Conservation (phyloP, 1,140 invertebrate genomes). For the Eciton burchellii region DNA sequence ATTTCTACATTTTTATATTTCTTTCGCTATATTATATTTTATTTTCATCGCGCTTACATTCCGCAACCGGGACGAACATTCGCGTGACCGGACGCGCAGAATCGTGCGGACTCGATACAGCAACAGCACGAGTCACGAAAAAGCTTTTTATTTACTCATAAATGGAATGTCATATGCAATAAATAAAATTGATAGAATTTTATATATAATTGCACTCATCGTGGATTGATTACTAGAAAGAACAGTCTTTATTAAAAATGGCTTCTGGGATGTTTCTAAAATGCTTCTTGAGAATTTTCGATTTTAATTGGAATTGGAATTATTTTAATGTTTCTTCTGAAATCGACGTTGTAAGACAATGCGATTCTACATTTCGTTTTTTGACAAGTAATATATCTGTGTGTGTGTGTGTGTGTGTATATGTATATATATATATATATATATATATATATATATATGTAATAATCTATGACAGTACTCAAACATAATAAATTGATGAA, state of each 20-base stretch:
- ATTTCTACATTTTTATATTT: constrained; percentile 14
- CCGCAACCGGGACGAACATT: constrained; percentile 24
- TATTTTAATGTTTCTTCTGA: neutral
- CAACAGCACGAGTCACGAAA: constrained; percentile 24
- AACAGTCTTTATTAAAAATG: too few species aligned
- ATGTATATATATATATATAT: too few species aligned
- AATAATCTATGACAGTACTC: too few species aligned
- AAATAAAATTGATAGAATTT: too few species aligned
- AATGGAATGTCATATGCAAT: too few species aligned
- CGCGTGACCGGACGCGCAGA: constrained; percentile 19
- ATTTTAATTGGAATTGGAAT: neutral
- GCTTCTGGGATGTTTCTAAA: too few species aligned
- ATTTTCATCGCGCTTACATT: constrained; percentile 13
- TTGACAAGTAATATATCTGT: neutral
- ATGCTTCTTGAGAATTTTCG: neutral
- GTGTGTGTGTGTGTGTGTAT: too few species aligned
- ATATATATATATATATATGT: too few species aligned
- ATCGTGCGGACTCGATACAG: neutral
- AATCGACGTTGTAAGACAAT: too few species aligned
- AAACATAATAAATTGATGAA: too few species aligned
- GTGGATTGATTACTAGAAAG: neutral
- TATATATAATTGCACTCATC: too few species aligned
- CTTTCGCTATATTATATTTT: constrained; percentile 37
- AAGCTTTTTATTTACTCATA: neutral
- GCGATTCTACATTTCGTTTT: too few species aligned